A percentile compares a stretch with the other conserved stretches of the same genome.
These are phyloP conservation scores for Pampus argenteus DNA, from an alignment of 2,797 vertebrate species.

Conservation along the genomic window DNA sequence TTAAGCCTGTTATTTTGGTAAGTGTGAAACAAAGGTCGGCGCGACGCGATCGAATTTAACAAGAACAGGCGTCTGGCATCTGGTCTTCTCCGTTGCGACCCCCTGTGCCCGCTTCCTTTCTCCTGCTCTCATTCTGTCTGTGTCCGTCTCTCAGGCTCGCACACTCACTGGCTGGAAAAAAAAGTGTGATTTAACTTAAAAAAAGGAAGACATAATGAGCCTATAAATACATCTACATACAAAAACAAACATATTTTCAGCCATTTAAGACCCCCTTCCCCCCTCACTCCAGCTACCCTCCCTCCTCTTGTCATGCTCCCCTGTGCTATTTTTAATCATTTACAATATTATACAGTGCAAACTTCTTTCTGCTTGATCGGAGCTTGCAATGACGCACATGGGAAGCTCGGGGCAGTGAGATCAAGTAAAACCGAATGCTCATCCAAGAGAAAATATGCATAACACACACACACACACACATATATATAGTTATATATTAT, in stretches of 20 bases:
- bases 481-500: too few relatives aligned
- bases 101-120: neutral
- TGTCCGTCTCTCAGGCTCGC: slow-evolving; percentile 34
- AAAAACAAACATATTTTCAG: slow-evolving; percentile 32
- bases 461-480: slow-evolving; percentile 72
- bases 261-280: slow-evolving; percentile 30
- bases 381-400: slow-evolving; percentile 68
- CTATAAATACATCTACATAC: slow-evolving; percentile 49
- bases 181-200: slow-evolving; percentile 40
- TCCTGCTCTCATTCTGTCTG: slow-evolving; percentile 39
- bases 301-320: slow-evolving; percentile 9
- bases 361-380: slow-evolving; percentile 69
- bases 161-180: slow-evolving; percentile 4
- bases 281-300: slow-evolving; percentile 25
- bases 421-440: slow-evolving; percentile 78
- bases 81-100: slow-evolving; percentile 16
- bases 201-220: slow-evolving; percentile 43
- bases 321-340: slow-evolving; percentile 75
- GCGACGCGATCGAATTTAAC: slow-evolving; percentile 39
- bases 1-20: slow-evolving; percentile 29
- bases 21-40: slow-evolving; percentile 38
- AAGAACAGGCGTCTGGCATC: slow-evolving; percentile 47
- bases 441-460: slow-evolving; percentile 70
- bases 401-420: slow-evolving; percentile 75
- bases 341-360: slow-evolving; percentile 77